Evolutionary conservation across 2,113 vertebrate species (phyloP).

Genomic region (Scomber japonicus): DNA sequence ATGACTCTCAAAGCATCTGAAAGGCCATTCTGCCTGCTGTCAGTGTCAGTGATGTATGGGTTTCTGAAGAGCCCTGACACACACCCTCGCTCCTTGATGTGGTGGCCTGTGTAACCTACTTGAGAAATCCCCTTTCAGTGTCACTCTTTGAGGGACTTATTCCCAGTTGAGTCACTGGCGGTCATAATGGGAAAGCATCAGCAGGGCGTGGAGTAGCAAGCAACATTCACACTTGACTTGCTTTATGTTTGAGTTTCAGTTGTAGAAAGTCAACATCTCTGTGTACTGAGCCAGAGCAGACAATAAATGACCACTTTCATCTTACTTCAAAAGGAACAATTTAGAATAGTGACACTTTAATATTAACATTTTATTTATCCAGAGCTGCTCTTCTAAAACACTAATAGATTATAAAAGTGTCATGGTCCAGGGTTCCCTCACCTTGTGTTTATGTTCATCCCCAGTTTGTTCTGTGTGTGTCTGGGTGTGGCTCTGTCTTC

Average conservation of each 20-base stretch:
- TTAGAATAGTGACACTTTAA: slow-evolving; percentile 19
- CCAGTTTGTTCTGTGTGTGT: no score
- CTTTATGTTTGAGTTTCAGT: slow-evolving; percentile 78
- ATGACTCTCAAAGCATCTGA: slow-evolving; percentile 26
- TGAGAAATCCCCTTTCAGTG: slow-evolving; percentile 54
- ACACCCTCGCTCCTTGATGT: slow-evolving; percentile 60
- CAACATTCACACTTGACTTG: slow-evolving; percentile 38
- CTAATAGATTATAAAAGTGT: not conserved
- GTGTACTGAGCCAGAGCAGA: slow-evolving; percentile 52
- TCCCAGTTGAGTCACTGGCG: slow-evolving; percentile 50
- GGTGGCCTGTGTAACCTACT: slow-evolving; percentile 26
- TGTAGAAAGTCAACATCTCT: slow-evolving; percentile 69
- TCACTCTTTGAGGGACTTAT: slow-evolving; percentile 11
- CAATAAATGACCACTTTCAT: slow-evolving; percentile 53
- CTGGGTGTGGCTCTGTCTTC: no score
- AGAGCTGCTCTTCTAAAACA: not conserved
- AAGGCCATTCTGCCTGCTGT: slow-evolving; percentile 40
- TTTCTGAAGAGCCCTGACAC: slow-evolving; percentile 20
- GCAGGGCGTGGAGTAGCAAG: slow-evolving; percentile 44
- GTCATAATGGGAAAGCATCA: slow-evolving; percentile 46
- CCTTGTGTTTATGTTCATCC: no score
- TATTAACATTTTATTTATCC: not conserved
- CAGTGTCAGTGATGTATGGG: slow-evolving; percentile 51
- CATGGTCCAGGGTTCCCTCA: no score
- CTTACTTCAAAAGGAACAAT: slow-evolving; percentile 28